phyloP scores from a whole-genome alignment of 2,888 invertebrate genomes.

The Drosophila prostipennis region DNA sequence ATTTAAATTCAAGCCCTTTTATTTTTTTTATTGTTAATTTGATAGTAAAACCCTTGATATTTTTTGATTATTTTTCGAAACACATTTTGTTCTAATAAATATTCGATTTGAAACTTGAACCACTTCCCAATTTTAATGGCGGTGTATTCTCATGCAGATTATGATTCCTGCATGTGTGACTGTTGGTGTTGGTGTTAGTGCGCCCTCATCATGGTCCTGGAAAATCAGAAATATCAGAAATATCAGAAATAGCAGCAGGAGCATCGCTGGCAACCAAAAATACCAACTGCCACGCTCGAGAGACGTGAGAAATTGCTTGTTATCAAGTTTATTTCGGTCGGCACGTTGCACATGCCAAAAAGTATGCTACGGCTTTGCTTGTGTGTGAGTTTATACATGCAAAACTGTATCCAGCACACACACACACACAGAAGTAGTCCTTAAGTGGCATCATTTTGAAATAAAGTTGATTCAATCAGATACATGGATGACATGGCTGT shows the following conservation, averaged over 20 bases:
- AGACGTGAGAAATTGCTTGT: conserved; percentile 83
- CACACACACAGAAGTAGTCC: conserved; percentile 25
- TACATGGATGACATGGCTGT: conserved; percentile 21
- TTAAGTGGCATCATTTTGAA: conserved; percentile 84
- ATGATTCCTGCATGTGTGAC: conserved; percentile 11
- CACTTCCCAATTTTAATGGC: not conserved
- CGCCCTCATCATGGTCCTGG: not conserved
- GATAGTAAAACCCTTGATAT: too few relatives aligned
- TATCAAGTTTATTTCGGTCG: conserved; percentile 81
- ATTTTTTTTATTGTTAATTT: too few relatives aligned
- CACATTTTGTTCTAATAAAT: too few relatives aligned
- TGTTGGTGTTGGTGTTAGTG: conserved; percentile 12
- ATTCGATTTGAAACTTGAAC: not conserved
- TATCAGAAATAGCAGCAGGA: conserved; percentile 9
- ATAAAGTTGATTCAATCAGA: conserved; percentile 85
- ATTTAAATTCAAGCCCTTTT: too few relatives aligned
- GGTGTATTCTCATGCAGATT: conserved; percentile 11
- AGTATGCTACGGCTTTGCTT: conserved; percentile 64
- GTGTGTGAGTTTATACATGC: conserved; percentile 54
- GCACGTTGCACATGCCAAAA: conserved; percentile 71
- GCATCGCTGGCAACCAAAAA: conserved; percentile 36
- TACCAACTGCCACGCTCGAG: conserved; percentile 66
- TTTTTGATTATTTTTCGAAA: too few relatives aligned
- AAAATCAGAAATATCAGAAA: conserved; percentile 18
- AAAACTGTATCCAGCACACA: conserved; percentile 57